Base-by-base conservation (phyloP, 2,113 vertebrate species). In the Python bivittatus region DNA sequence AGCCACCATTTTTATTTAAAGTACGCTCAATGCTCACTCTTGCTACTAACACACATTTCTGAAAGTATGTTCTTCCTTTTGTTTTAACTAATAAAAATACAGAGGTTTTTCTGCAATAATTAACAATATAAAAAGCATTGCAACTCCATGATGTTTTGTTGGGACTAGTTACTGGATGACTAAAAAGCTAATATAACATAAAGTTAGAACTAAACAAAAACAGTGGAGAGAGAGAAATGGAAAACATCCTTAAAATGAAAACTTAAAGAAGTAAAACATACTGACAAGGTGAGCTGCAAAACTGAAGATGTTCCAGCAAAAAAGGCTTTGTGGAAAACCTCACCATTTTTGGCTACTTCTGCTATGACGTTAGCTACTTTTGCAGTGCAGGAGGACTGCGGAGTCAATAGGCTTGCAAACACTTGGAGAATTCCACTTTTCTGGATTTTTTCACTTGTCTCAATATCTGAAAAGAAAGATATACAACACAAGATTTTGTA, bases 271-370 rank as follows among this genome's bases (percentile, higher is more conserved):
- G 95, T 96, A 97, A 98, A 97, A 97, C 97, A 97, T 97, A 98
- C 97, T 97, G 98, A 98, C 96, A 97, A 97, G 7, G 97, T 97
- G 97, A 97, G 97, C 96, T 97, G 96, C 97, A 97, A 97, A 98
- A 98, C 95, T 97, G 97, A 97, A 98, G 97, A 98, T 97, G 97
- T 98, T 97, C 96, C 97, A 97, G 97, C 95, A 97, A 97, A 97
- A 97, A 97, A 98, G 97, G 95, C 97, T 97, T 97, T 96, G 96
- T 97, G 96, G 97, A 97, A 97, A 97, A 98, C 86, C 98, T 98
- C 98, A 99, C 99, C 99, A 96, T 99, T 99, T 99, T 99, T 99
- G 96, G 99, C 99, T 97, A 99, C 96, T 98, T 99, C 99, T 89
- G 99, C 99, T 97, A 99, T 99, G 98, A 99, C 93, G 98, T 99